Evolutionary conservation across 2,113 vertebrate genomes (phyloP), one percentile per base, ranked within the genome.

Genomic region (Himantopus leucocephalus): DNA sequence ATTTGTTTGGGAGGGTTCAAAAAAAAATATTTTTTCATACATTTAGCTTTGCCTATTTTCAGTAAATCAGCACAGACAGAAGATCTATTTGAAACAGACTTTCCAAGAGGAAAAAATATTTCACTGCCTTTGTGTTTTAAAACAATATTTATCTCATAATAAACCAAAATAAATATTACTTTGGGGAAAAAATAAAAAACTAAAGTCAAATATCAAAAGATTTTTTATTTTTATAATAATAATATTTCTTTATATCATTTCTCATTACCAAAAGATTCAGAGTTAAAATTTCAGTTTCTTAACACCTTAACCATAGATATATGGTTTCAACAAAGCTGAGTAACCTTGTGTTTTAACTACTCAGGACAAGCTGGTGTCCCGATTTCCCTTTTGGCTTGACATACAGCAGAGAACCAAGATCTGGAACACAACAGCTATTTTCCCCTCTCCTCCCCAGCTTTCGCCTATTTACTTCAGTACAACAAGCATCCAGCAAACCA

Each of bases 41-140:
- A 5, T 45, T 72, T 73, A 53, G 17, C 6, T 63, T 66, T 59
- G 8, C 6, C 7, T 62, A 7, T 37, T 90, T 82, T 58, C 59
- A 66, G 18, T 37, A 34, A 52, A 52, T 39, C 4, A 4, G 23
- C 18, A 77, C 2, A 73, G n/a, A 68, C 1, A 23, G 20, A 16
- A 73, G 14, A 56, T 18, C 5, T 68, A 11, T 37, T 75, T 62
- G 12, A 68, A 72, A 56, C 5, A 52, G 18, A 39, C 12, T 50
- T 32, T 23, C 4, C 0, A 5, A 48, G 7, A 37, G 5, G 5
- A 60, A 34, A 35, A 32, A 48, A 9, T 0, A 75, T 3, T 27
- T 70, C 1, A 10, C 43, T 76, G 5, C 1, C 0, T 1, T 30
- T 56, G 5, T 26, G 2, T 45, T 90, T 62, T 26, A 63, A 62